Base-by-base conservation (phyloP, 2,888 invertebrate genomes). In the Acanthosoma haemorrhoidale region DNA sequence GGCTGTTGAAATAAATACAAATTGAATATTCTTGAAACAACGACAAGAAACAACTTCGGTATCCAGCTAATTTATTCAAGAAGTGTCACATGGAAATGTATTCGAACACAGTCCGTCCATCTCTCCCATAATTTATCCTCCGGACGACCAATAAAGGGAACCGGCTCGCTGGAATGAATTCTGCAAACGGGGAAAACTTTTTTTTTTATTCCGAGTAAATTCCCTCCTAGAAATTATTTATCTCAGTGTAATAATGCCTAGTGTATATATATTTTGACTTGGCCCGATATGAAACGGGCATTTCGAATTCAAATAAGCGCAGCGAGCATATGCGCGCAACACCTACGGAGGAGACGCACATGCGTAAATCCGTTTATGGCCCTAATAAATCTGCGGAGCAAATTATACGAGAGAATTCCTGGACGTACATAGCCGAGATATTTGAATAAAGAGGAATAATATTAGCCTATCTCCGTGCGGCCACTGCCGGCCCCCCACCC, bases 401-500 rank as follows among this genome's bases (percentile, higher is more conserved):
- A 43, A 43, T 43, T 43, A 43, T 43, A 43, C 43, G 43, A 43
- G 43, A 43, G 43, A 43, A 43, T 43, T 43, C 21, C 25, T 43
- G 43, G 21, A 18, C 21, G 13, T 43, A 43, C 43, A 43, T 13
- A 8, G 43, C 21, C 1, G 21, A 43, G 43, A 43, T 43, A 43
- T 43, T 43, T 43, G 43, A 43, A 43, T 43, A 43, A 43, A 43
- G 25, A 11, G 43, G 43, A 43, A 43, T 43, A 43, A 43, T 21
- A 43, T 43, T 43, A 43, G 43, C 43, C 43, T 43, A 43, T 43
- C 43, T 18, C 43, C 13, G 13, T 3, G 43, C 21, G 13, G 21
- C 43, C 43, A 43, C 43, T 43, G 21, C n/a, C n/a, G n/a, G n/a
- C n/a, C n/a, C n/a, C n/a, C n/a, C n/a, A n/a, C n/a, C n/a, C n/a